Percentiles rank a stretch among this genome's conserved stretches.
Conservation (phyloP, 2,888 invertebrate genomes). For the Pharmacophagus antenor region DNA sequence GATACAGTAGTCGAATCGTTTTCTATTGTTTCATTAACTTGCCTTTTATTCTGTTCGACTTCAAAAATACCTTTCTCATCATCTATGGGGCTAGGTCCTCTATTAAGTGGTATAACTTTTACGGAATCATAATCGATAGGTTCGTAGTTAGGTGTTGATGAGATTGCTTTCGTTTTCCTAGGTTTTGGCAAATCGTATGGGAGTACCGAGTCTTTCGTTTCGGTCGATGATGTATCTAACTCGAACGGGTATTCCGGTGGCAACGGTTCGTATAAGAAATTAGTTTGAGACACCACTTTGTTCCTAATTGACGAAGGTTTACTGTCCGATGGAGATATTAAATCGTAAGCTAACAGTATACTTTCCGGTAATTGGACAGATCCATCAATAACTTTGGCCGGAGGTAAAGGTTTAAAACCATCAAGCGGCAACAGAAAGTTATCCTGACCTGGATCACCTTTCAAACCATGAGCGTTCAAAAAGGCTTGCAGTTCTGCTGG, state of each 20-base stretch:
- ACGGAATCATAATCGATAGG: constrained; percentile 69
- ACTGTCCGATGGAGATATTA: constrained; percentile 54
- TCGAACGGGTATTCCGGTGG: constrained; percentile 64
- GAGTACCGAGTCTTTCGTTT: constrained; percentile 53
- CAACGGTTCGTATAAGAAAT: constrained; percentile 65
- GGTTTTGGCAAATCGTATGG: constrained; percentile 64
- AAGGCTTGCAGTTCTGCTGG: constrained; percentile 67
- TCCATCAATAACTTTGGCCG: constrained; percentile 62
- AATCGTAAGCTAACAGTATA: constrained; percentile 65
- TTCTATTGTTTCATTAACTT: constrained; percentile 45
- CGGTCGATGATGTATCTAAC: constrained; percentile 66
- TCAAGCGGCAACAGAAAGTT: constrained; percentile 68
- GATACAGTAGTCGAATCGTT: constrained; percentile 39
- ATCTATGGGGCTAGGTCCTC: constrained; percentile 60
- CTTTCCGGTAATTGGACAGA: constrained; percentile 70
- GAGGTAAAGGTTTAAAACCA: constrained; percentile 71
- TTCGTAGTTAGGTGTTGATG: constrained; percentile 49
- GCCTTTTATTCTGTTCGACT: constrained; percentile 63
- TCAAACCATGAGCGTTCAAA: constrained; percentile 64
- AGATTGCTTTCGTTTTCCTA: constrained; percentile 52
- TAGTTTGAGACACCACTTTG: constrained; percentile 47
- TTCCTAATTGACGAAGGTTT: constrained; percentile 42
- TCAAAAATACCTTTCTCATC: constrained; percentile 45
- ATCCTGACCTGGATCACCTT: constrained; percentile 62
- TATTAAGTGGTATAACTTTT: constrained; percentile 68